A percentile compares a stretch with the other conserved stretches of the same genome.
Evolutionary conservation across 2,888 invertebrate genomes (phyloP).

Genomic region (Rhagium mordax): DNA sequence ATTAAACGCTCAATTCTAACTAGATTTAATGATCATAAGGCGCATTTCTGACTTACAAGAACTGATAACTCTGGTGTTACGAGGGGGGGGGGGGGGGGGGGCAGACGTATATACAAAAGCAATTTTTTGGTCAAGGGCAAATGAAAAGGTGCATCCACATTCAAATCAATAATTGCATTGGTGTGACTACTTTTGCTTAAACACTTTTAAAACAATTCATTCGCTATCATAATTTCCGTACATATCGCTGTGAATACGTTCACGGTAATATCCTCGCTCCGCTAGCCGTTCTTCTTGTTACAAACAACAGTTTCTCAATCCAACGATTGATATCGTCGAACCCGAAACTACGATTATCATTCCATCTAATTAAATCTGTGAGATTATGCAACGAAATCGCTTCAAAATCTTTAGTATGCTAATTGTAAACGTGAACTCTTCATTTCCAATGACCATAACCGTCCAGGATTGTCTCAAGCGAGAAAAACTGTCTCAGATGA

Average conservation of each 20-base stretch:
- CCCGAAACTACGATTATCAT: constrained; percentile 15
- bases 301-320: not conserved
- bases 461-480: constrained; percentile 9
- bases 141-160: too few relatives aligned
- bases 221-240: not conserved
- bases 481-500: constrained; percentile 38
- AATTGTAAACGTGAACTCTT: constrained; percentile 41
- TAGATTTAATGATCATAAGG: too few relatives aligned
- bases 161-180: too few relatives aligned
- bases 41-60: too few relatives aligned
- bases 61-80: too few relatives aligned
- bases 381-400: constrained; percentile 41
- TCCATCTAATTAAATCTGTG: constrained; percentile 12
- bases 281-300: not conserved
- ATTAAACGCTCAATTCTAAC: too few relatives aligned
- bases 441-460: constrained; percentile 21
- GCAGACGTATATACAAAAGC: too few relatives aligned
- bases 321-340: constrained; percentile 28
- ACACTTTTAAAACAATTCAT: too few relatives aligned
- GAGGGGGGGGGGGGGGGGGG: too few relatives aligned
- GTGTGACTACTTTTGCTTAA: too few relatives aligned
- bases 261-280: not conserved
- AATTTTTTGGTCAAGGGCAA: too few relatives aligned
- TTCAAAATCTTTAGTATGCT: constrained; percentile 41
- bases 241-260: not conserved